Evolutionary conservation across 1,140 invertebrate species (phyloP), one percentile per base, ranked within the genome.

Genomic region (Steinernema feltiae): DNA sequence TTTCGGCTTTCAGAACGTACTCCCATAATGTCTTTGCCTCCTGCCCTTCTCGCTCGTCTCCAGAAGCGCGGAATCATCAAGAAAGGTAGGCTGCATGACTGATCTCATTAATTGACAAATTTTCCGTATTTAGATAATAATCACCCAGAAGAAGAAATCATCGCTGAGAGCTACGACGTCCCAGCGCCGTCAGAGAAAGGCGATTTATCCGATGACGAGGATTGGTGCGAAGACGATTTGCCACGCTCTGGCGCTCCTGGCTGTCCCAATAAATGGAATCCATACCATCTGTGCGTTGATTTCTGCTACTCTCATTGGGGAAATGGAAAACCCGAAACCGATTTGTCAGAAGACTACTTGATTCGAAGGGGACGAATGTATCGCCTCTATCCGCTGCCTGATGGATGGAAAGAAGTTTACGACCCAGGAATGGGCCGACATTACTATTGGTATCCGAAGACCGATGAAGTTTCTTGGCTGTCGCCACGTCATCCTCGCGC

Each of bases 201-300:
- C n/a, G n/a, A n/a, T n/a, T n/a, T n/a, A n/a, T n/a, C n/a, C n/a
- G n/a, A n/a, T n/a, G n/a, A n/a, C n/a, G n/a, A n/a, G n/a, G n/a
- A n/a, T n/a, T n/a, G n/a, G n/a, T n/a, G n/a, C n/a, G n/a, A n/a
- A n/a, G 35, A 41, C 35, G 35, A 41, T 18, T 18, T 7, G 35
- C 35, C 35, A 41, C 27, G 72, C 1, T 71, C 78, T 2, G 85
- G 83, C 69, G 82, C 81, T 1, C 90, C 90, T 81, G 92, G 92
- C 1, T 99, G 97, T 87, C 97, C 97, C 1, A 98, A 98, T 85
- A 97, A 95, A 87, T 92, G 90, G 81, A 99, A 98, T 86, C 92
- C 94, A 75, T 95, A 92, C 87, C 97, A 99, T 86, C 91, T 94
- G 78, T 99, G 97, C 87, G 91, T 90, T 0, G 90, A 91, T 30